phyloP scores from a whole-genome alignment of 2,797 vertebrate species.

The Lagodon rhomboides region DNA sequence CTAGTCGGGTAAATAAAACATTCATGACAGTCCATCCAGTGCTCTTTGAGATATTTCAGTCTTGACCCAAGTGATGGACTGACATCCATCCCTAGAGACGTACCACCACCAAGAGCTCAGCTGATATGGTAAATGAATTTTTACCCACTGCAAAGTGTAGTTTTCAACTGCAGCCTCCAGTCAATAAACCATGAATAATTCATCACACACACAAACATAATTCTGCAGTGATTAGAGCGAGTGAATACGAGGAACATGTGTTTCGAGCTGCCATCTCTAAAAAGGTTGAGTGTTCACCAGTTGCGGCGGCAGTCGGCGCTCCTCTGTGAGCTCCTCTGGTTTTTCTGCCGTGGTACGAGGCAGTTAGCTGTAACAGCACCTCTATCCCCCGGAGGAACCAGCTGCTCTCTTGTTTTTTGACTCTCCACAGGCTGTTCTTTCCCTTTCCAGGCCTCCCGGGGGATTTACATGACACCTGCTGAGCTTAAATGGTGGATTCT shows the following conservation, averaged over 20 bases:
- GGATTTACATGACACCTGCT: slow-evolving; percentile 72
- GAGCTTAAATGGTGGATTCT: slow-evolving; percentile 61
- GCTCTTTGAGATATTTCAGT: not conserved
- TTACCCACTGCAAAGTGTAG: not conserved
- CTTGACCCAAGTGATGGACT: no score
- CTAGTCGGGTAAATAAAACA: not conserved
- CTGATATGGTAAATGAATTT: not conserved
- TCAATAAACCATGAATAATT: slow-evolving; percentile 13
- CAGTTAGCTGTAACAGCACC: slow-evolving; percentile 40
- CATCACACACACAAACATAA: slow-evolving; percentile 1
- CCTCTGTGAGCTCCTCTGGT: slow-evolving; percentile 5
- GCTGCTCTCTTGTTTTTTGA: slow-evolving; percentile 70
- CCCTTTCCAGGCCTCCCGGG: slow-evolving; percentile 48
- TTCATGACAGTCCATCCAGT: not conserved
- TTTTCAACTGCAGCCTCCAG: not conserved
- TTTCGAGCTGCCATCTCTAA: not conserved
- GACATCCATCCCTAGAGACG: not conserved
- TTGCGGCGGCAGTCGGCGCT: not conserved
- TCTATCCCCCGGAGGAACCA: slow-evolving; percentile 63
- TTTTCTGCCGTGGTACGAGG: slow-evolving; percentile 34
- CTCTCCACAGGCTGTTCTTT: slow-evolving; percentile 68
- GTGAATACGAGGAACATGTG: not conserved
- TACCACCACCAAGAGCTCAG: not conserved
- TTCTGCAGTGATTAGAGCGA: not conserved
- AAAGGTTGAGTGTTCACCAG: slow-evolving; percentile 1